Percentiles rank a stretch among this genome's conserved stretches.
Evolutionary conservation across 92 coral and sea anemone species (phyloP).

Genomic region (Epizoanthus rinbou): DNA sequence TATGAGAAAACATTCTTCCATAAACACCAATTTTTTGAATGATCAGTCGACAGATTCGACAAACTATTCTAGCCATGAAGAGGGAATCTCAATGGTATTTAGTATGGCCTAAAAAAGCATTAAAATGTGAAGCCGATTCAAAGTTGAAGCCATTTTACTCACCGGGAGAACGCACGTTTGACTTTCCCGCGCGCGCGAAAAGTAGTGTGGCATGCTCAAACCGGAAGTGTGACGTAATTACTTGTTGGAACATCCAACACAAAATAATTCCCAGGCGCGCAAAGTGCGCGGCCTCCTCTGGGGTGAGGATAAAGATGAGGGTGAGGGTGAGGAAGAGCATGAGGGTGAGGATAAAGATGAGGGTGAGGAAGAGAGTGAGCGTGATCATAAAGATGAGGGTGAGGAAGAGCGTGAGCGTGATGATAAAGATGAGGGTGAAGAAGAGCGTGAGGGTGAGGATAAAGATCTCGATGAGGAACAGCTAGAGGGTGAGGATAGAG

Average conservation of each 20-base stretch:
- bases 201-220: neutral
- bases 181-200: constrained; percentile 23
- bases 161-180: constrained; percentile 10
- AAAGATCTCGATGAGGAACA: no score
- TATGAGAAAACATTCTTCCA: constrained; percentile 15
- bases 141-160: neutral
- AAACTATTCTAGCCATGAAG: constrained; percentile 14
- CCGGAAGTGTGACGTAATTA: constrained; percentile 6
- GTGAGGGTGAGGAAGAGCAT: no score
- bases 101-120: constrained; percentile 8
- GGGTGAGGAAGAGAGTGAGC: no score
- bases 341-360: no score
- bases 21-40: constrained; percentile 4
- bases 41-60: neutral
- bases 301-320: no score
- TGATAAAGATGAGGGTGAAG: no score
- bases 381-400: no score
- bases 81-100: constrained; percentile 17
- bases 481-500: no score
- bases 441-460: no score
- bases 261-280: constrained; percentile 4
- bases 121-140: constrained; percentile 21
- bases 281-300: no score
- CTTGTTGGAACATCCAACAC: constrained; percentile 1
- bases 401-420: no score